A percentile compares a stretch with the other conserved stretches of the same genome.
phyloP scores from a whole-genome alignment of 2,113 vertebrate genomes.

The Vombatus ursinus region DNA sequence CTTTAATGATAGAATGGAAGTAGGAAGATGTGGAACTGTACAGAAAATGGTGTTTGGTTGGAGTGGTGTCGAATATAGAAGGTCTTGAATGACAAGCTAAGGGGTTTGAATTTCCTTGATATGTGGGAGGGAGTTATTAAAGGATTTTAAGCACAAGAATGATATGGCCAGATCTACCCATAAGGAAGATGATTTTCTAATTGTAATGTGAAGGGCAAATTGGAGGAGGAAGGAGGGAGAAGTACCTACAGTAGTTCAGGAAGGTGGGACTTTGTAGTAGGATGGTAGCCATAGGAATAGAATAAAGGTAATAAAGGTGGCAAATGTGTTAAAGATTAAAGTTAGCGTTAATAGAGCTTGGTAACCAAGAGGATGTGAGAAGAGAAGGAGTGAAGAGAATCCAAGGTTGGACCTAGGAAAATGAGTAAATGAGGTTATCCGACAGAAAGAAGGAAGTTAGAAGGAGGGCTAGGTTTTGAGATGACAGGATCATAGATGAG shows the following conservation, averaged over 20 bases:
- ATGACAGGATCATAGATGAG: neutral
- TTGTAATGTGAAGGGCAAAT: neutral
- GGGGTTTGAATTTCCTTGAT: neutral
- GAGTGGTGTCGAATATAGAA: neutral
- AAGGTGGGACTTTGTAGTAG: neutral
- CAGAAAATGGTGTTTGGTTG: neutral
- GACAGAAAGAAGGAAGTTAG: neutral
- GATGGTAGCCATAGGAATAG: neutral
- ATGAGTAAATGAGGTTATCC: neutral
- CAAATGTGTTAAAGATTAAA: neutral
- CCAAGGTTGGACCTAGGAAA: neutral
- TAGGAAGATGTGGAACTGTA: neutral
- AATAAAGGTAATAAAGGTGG: neutral
- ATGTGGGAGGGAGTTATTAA: neutral
- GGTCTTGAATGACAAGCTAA: neutral
- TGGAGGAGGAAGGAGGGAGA: neutral
- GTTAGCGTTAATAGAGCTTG: neutral
- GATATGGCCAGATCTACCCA: neutral
- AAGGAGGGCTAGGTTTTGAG: neutral
- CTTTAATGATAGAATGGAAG: too few relatives aligned
- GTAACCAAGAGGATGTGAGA: neutral
- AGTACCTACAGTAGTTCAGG: neutral
- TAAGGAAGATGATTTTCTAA: neutral
- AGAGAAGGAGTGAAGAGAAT: neutral
- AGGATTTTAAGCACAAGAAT: neutral